A percentile compares a stretch with the other conserved stretches of the same genome.
These are phyloP conservation scores for Lasioglossum lativentre DNA, from an alignment of 2,888 invertebrate genomes.

Conservation along the genomic window DNA sequence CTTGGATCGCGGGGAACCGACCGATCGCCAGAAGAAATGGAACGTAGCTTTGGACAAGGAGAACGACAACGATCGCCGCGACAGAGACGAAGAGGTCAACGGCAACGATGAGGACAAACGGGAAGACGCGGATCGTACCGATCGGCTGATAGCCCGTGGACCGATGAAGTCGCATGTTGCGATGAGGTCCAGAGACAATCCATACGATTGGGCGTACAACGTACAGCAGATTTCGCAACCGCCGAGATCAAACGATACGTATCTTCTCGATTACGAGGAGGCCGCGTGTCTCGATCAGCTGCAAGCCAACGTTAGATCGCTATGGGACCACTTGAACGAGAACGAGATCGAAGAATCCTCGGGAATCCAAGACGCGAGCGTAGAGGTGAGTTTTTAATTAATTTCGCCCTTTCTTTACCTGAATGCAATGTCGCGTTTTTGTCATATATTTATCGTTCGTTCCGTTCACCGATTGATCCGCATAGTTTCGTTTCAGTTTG, in stretches of 20 bases:
- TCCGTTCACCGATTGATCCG: neutral
- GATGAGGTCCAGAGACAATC: conserved; percentile 46
- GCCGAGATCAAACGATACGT: conserved; percentile 10
- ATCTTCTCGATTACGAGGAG: conserved; percentile 68
- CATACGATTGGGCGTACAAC: conserved; percentile 61
- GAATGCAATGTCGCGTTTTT: neutral
- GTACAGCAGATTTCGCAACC: conserved; percentile 28
- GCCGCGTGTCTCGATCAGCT: conserved; percentile 74
- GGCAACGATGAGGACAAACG: neutral
- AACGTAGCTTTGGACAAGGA: neutral
- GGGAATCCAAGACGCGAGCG: neutral
- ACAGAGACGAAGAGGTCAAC: neutral
- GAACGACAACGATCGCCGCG: neutral
- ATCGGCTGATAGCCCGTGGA: conserved; percentile 73
- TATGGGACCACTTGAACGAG: neutral
- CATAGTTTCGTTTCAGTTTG: neutral
- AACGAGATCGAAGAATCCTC: neutral
- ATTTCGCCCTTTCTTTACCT: neutral
- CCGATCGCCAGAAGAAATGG: neutral
- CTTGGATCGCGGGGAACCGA: neutral
- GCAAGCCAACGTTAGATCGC: conserved; percentile 17
- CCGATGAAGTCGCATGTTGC: conserved; percentile 70
- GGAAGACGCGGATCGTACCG: conserved; percentile 23
- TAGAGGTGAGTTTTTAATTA: conserved; percentile 22
- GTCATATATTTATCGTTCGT: neutral